A percentile compares a stretch with the other conserved stretches of the same genome.
phyloP scores from a whole-genome alignment of 2,888 invertebrate species.

The Syrista parreyssii region DNA sequence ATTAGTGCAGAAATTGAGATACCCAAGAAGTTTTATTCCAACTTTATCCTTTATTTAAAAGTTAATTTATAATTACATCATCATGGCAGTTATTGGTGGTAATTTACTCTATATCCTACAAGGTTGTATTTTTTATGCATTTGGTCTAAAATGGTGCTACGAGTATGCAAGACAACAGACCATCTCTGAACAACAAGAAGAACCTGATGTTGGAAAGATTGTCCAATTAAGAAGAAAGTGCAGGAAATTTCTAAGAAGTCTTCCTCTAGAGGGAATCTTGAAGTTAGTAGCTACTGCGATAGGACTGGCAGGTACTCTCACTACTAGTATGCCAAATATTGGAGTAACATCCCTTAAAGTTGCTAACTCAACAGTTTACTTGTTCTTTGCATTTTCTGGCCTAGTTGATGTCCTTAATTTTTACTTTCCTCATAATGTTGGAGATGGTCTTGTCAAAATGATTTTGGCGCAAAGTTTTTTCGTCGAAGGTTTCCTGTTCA shows the following conservation, averaged over 20 bases:
- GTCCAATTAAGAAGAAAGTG: slow-evolving; percentile 32
- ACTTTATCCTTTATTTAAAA: too few species aligned
- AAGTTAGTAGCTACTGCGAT: slow-evolving; percentile 56
- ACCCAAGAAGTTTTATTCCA: too few species aligned
- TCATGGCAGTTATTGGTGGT: slow-evolving; percentile 37
- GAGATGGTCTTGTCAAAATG: slow-evolving; percentile 58
- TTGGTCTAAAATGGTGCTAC: slow-evolving; percentile 59
- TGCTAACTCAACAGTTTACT: slow-evolving; percentile 61
- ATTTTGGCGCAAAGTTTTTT: slow-evolving; percentile 61
- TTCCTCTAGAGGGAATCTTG: slow-evolving; percentile 55
- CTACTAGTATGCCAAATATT: slow-evolving; percentile 43
- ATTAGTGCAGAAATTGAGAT: too few species aligned
- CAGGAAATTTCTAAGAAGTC: slow-evolving; percentile 39
- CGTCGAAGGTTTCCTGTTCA: slow-evolving; percentile 61
- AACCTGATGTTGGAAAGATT: slow-evolving; percentile 30
- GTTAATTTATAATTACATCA: not conserved
- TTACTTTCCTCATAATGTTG: slow-evolving; percentile 60
- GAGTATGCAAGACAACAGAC: slow-evolving; percentile 49
- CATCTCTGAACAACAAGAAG: slow-evolving; percentile 31
- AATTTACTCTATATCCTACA: slow-evolving; percentile 49
- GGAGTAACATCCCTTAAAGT: slow-evolving; percentile 53
- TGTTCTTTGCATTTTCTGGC: slow-evolving; percentile 64
- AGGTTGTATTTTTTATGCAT: slow-evolving; percentile 54
- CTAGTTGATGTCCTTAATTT: slow-evolving; percentile 62
- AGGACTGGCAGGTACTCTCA: slow-evolving; percentile 52